Percentiles rank a stretch among this genome's conserved stretches.
phyloP scores from a whole-genome alignment of 2,797 vertebrate genomes.

The Hipposideros larvatus region DNA sequence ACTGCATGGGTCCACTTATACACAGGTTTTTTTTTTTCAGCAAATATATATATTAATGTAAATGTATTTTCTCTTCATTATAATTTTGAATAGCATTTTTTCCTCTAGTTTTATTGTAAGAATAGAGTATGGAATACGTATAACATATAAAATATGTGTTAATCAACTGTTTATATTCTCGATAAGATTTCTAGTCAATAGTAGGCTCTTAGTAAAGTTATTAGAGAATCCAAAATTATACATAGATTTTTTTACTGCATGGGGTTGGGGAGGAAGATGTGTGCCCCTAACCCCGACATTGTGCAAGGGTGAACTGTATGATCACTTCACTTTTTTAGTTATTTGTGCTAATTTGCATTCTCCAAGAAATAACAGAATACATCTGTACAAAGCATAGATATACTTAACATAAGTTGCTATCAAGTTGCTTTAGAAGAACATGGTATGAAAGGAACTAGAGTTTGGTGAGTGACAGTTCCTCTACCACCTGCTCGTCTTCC shows the following conservation, averaged over 20 bases:
- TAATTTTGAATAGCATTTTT: background rate
- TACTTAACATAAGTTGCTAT: background rate
- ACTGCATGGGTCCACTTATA: background rate
- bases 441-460: background rate
- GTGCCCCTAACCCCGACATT: background rate
- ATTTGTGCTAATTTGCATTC: background rate
- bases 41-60: background rate
- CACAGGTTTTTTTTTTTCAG: background rate
- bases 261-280: too few species aligned
- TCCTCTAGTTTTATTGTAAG: background rate
- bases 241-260: background rate
- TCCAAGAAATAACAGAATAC: background rate
- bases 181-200: background rate
- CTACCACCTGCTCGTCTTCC: background rate
- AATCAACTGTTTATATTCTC: background rate
- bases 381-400: background rate
- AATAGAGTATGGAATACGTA: background rate
- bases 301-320: background rate
- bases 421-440: background rate
- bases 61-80: background rate
- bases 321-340: slow-evolving; percentile 17
- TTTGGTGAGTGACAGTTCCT: background rate
- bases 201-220: background rate
- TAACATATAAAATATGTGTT: background rate
- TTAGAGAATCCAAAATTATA: background rate